Base-by-base conservation (phyloP, 2,888 invertebrate genomes). In the Apeira syringaria region DNA sequence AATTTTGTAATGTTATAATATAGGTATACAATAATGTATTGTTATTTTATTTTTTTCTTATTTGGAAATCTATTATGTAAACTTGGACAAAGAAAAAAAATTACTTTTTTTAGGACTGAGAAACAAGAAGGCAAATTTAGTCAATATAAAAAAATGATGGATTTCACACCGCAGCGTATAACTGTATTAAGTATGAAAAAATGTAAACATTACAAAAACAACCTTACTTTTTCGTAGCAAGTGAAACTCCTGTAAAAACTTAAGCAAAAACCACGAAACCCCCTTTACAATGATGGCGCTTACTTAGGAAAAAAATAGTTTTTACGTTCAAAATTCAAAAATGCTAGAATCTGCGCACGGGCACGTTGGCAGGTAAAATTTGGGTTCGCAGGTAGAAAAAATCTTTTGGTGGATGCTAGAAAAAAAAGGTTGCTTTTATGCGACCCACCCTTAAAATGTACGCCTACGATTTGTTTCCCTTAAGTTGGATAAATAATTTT, bases 321-420 rank as follows among this genome's bases (percentile, higher is more conserved):
- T 77, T 81, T 80, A 74, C 61, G 43, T 65, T 73, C 54, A 31
- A 69, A 68, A 66, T 55, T 74, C 57, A 68, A 74, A 75, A 75
- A 74, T 67, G 74, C 68, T 74, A 63, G 75, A 82, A 70, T 85
- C 86, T 86, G 87, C 88, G 88, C 80, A 61, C 43, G 60, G 54
- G 76, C 79, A 68, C 56, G 50, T 59, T 55, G 46, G 49, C 88
- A 87, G 87, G 87, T 87, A 88, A 78, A 72, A 61, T 59, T 77
- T 71, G 61, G 82, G 85, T 81, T 84, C 73, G 83, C 88, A 88
- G 88, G 88, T 88, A 88, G 85, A 87, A 88, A 87, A 87, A 88
- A 88, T 75, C 62, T 76, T 59, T 71, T 74, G 59, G 74, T 74
- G 69, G 74, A 76, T 76, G 74, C 68, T 67, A 42, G 49, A 72